Evolutionary conservation across 1,140 invertebrate species (phyloP), one percentile per base, ranked within the genome.

Genomic region (Dryas iulia): DNA sequence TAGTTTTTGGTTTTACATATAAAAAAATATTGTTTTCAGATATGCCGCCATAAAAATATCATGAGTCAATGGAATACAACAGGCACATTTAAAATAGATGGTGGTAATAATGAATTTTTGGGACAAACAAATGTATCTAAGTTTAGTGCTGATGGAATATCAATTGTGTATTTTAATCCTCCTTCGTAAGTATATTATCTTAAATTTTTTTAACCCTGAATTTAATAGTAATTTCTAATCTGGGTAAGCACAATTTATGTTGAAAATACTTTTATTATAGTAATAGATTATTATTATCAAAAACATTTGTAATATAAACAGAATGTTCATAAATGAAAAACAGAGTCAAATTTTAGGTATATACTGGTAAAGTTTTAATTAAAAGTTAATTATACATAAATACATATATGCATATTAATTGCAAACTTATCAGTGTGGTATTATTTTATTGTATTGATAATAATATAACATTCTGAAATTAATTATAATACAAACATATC

Each of bases 151-250:
- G 78, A 89, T 74, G 87, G 86, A 18, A 73, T 71, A 60, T 83
- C 80, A 21, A 80, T 91, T 11, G 79, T 77, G 23, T 91, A 86
- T 61, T 35, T 61, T 7, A 87, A 89, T 84, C 59, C 65, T 0
- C 86, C 89, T 59, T 91, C 89, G 89, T 91, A 79, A 87, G 89
- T 89, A 76, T 74, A 12, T 64, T n/a, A n/a, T n/a, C n/a, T n/a
- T n/a, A n/a, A n/a, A n/a, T n/a, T n/a, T n/a, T n/a, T n/a, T n/a
- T n/a, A n/a, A n/a, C n/a, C n/a, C n/a, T n/a, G n/a, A n/a, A n/a
- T n/a, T n/a, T n/a, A n/a, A n/a, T n/a, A n/a, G n/a, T n/a, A n/a
- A n/a, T n/a, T n/a, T n/a, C n/a, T n/a, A n/a, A n/a, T n/a, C n/a
- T n/a, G n/a, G n/a, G n/a, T n/a, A n/a, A n/a, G n/a, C n/a, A n/a